phyloP scores from a whole-genome alignment of 1,140 invertebrate genomes.

The Anthonomus grandis region DNA sequence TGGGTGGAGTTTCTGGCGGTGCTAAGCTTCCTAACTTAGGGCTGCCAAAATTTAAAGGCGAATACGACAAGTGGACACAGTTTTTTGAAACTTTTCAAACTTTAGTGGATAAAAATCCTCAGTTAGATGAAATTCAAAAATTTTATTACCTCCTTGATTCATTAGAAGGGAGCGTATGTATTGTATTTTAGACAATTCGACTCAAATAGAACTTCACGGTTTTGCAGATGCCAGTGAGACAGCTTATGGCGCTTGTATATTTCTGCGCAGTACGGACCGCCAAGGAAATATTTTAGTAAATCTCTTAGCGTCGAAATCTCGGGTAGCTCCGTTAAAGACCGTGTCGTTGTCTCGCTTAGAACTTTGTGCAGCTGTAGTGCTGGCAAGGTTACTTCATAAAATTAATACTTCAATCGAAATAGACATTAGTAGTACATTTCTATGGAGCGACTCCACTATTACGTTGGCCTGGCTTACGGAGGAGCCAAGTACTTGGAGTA shows the following conservation, averaged over 20 bases:
- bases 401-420: conserved; percentile 22
- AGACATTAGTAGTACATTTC: background rate
- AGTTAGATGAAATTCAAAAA: background rate
- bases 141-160: background rate
- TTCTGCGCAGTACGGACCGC: conserved; percentile 4
- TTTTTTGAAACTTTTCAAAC: background rate
- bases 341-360: conserved; percentile 1
- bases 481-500: conserved; percentile 37
- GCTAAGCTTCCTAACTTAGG: background rate
- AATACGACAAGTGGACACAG: background rate
- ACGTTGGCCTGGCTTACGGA: conserved; percentile 1
- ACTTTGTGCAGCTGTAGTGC: conserved; percentile 1
- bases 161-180: conserved; percentile 1
- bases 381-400: background rate
- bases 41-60: background rate
- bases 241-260: conserved; percentile 40
- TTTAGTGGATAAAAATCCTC: background rate
- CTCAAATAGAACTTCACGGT: conserved; percentile 30
- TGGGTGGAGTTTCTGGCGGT: no score
- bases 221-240: conserved; percentile 41
- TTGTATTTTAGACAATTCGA: conserved; percentile 1
- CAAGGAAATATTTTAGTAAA: background rate
- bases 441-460: background rate
- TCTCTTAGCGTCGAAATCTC: background rate
- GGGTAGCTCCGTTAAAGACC: background rate